phyloP scores from a whole-genome alignment of 2,888 invertebrate species.

The Melieria picta region DNA sequence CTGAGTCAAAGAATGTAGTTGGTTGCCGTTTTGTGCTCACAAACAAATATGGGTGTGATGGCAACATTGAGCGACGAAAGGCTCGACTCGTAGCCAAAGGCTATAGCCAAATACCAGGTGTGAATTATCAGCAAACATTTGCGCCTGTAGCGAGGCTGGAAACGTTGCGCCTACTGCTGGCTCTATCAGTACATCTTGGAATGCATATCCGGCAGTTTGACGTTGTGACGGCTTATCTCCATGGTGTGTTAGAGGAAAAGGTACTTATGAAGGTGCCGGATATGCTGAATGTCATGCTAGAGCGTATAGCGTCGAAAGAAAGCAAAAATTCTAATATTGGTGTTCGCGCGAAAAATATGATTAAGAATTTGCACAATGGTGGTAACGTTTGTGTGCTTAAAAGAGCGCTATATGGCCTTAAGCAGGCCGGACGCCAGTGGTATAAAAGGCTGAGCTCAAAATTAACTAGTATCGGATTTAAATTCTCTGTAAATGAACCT shows the following conservation, averaged over 20 bases:
- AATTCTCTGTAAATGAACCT: slow-evolving; percentile 30
- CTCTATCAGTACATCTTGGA: slow-evolving; percentile 31
- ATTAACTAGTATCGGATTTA: slow-evolving; percentile 32
- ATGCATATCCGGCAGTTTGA: slow-evolving; percentile 37
- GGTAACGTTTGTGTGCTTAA: slow-evolving; percentile 34
- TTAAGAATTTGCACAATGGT: slow-evolving; percentile 11
- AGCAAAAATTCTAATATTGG: slow-evolving; percentile 15
- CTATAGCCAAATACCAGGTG: slow-evolving; percentile 30
- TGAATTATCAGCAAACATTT: slow-evolving; percentile 36
- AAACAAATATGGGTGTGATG: slow-evolving; percentile 28
- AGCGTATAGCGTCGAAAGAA: slow-evolving; percentile 32
- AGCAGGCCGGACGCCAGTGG: slow-evolving; percentile 33
- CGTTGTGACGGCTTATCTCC: slow-evolving; percentile 36
- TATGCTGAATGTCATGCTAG: slow-evolving; percentile 30
- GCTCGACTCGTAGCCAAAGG: slow-evolving; percentile 35
- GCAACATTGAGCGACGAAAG: slow-evolving; percentile 29
- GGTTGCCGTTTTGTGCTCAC: slow-evolving; percentile 39
- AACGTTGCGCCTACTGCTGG: slow-evolving; percentile 35
- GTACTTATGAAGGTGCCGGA: slow-evolving; percentile 34
- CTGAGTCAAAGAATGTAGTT: slow-evolving; percentile 18
- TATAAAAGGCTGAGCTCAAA: slow-evolving; percentile 30
- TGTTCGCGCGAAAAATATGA: slow-evolving; percentile 23
- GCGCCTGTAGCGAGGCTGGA: slow-evolving; percentile 35
- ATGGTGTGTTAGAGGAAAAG: slow-evolving; percentile 31
- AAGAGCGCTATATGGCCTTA: slow-evolving; percentile 35